Percentiles rank a stretch among this genome's conserved stretches.
These are phyloP conservation scores for Micrasema longulum DNA, from an alignment of 1,140 invertebrate species.

Conservation along the genomic window DNA sequence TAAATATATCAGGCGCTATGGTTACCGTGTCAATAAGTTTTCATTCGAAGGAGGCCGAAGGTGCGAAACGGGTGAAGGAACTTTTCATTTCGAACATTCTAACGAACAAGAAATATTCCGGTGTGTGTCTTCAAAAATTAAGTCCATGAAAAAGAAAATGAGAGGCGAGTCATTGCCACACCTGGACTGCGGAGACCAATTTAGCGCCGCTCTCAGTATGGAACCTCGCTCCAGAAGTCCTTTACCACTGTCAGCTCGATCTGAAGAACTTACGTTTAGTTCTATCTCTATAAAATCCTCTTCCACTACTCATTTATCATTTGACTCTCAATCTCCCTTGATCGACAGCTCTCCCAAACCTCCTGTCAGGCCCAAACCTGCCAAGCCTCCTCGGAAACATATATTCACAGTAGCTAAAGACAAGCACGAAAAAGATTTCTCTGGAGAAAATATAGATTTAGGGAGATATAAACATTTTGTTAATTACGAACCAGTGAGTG, in stretches of 20 bases:
- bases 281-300: constrained; percentile 66
- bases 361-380: constrained; percentile 71
- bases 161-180: constrained; percentile 74
- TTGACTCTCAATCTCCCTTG: constrained; percentile 60
- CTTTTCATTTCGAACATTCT: constrained; percentile 82
- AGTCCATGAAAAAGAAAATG: constrained; percentile 84
- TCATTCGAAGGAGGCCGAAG: constrained; percentile 92
- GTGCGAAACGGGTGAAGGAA: constrained; percentile 87
- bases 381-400: constrained; percentile 75
- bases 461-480: constrained; percentile 64
- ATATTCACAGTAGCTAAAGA: constrained; percentile 63
- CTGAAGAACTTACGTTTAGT: constrained; percentile 65
- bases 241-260: constrained; percentile 73
- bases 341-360: constrained; percentile 58
- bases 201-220: constrained; percentile 78
- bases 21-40: constrained; percentile 84
- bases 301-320: constrained; percentile 61
- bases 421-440: constrained; percentile 55
- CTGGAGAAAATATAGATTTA: constrained; percentile 63
- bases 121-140: constrained; percentile 84
- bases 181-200: constrained; percentile 80
- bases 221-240: constrained; percentile 83
- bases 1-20: constrained; percentile 85
- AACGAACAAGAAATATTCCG: constrained; percentile 85
- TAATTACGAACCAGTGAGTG: constrained; percentile 63